Conservation (phyloP, 92 coral and sea anemone species). For the Zoanthus gigantus region DNA sequence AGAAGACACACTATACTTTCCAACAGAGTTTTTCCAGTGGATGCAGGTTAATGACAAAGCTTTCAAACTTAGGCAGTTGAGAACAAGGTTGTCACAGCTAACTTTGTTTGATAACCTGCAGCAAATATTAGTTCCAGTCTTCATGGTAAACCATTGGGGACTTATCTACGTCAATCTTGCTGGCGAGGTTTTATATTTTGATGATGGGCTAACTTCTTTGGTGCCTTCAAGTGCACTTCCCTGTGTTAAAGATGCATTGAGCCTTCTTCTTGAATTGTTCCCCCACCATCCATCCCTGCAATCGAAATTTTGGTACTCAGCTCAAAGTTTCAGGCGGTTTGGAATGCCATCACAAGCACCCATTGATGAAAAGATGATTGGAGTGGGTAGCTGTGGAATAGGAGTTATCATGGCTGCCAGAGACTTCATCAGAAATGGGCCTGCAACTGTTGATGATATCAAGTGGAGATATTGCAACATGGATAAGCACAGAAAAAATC, state of each 20-base stretch:
- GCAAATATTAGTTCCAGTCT: conserved; percentile 52
- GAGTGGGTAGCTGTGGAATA: conserved; percentile 33
- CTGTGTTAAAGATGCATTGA: not conserved
- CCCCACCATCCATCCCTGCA: conserved; percentile 46
- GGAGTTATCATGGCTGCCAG: not conserved
- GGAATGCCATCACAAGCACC: conserved; percentile 66
- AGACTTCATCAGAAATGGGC: not conserved
- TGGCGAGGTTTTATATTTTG: conserved; percentile 40
- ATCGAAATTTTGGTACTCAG: conserved; percentile 54
- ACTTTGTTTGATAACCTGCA: conserved; percentile 1
- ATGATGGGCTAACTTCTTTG: conserved; percentile 59
- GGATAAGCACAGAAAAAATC: no score
- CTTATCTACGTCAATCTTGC: conserved; percentile 46
- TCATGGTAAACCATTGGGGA: conserved; percentile 64
- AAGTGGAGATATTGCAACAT: no score
- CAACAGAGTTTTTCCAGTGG: conserved; percentile 60
- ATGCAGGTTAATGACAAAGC: conserved; percentile 47
- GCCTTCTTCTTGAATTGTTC: conserved; percentile 39
- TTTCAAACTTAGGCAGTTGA: conserved; percentile 39
- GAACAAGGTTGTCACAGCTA: not conserved
- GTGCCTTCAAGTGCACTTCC: conserved; percentile 32
- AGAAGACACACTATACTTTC: conserved; percentile 45
- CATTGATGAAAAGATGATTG: conserved; percentile 44
- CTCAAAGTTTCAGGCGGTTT: conserved; percentile 44
- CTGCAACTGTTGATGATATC: no score